Percentiles rank a stretch among this genome's conserved stretches.
Evolutionary conservation across 1,140 invertebrate species (phyloP).

Genomic region (Eubasilissa regina): DNA sequence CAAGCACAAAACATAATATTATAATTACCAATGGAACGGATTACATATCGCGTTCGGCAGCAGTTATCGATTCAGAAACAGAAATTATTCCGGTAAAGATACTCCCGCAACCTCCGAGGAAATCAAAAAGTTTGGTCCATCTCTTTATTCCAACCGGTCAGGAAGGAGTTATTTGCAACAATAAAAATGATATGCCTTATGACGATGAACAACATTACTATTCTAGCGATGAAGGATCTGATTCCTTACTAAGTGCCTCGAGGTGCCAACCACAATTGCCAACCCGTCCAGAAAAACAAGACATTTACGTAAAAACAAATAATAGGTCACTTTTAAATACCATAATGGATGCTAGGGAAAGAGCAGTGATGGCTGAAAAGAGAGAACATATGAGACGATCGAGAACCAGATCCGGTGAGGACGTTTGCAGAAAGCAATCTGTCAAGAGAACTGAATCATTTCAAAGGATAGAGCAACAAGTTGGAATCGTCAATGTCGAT

Average conservation of each 20-base stretch:
- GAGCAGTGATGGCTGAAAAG: conserved; percentile 65
- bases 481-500: conserved; percentile 64
- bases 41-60: conserved; percentile 60
- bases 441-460: conserved; percentile 72
- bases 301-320: conserved; percentile 57
- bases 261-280: conserved; percentile 69
- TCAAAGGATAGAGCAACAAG: conserved; percentile 65
- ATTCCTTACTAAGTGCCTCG: conserved; percentile 80
- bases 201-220: conserved; percentile 78
- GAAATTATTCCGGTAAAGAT: conserved; percentile 78
- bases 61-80: conserved; percentile 67
- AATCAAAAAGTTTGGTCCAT: conserved; percentile 74
- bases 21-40: conserved; percentile 67
- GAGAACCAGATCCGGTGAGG: conserved; percentile 66
- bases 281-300: conserved; percentile 63
- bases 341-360: conserved; percentile 70
- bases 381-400: conserved; percentile 62
- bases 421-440: conserved; percentile 63
- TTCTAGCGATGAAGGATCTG: conserved; percentile 78
- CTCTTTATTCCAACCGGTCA: conserved; percentile 70
- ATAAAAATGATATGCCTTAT: conserved; percentile 73
- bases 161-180: conserved; percentile 68
- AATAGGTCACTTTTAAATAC: conserved; percentile 73
- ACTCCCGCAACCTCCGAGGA: conserved; percentile 76
- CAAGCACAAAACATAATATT: conserved; percentile 70